phyloP scores from a whole-genome alignment of 35 echinoderm and acorn worm genomes.

The Hemicentrotus pulcherrimus region DNA sequence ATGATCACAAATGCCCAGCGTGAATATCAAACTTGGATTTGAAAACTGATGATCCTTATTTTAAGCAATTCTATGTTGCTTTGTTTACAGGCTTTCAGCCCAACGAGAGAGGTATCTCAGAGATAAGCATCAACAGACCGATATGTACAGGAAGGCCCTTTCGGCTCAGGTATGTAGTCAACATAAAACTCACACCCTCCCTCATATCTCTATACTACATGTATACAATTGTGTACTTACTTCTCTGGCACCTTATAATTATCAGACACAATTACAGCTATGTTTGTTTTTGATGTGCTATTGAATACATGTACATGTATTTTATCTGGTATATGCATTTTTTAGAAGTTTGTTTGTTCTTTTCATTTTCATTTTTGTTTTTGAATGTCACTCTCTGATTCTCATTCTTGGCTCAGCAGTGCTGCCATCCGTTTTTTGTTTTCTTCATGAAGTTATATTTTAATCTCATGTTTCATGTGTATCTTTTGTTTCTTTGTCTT shows the following conservation, averaged over 20 bases:
- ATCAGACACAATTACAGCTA: background rate
- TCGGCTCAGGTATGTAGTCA: conserved; percentile 83
- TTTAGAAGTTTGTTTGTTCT: too few species aligned
- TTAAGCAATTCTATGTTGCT: background rate
- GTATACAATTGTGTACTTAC: background rate
- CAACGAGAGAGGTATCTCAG: conserved; percentile 88
- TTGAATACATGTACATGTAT: too few species aligned
- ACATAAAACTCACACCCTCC: background rate
- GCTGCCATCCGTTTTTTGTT: too few species aligned
- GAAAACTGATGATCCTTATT: too few species aligned
- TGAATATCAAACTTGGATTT: too few species aligned
- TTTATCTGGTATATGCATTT: too few species aligned
- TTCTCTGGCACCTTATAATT: background rate
- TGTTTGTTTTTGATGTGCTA: background rate
- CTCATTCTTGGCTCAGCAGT: background rate
- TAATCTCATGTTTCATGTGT: background rate
- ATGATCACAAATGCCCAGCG: too few species aligned
- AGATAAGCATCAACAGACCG: conserved; percentile 79
- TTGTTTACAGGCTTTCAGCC: conserved; percentile 78
- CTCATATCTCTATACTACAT: background rate
- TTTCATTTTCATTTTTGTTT: background rate
- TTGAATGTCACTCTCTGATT: background rate
- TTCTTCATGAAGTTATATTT: background rate
- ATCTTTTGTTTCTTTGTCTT: background rate
- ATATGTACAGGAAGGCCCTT: conserved; percentile 84